phyloP scores from a whole-genome alignment of 2,797 vertebrate species.

The Discoglossus pictus region DNA sequence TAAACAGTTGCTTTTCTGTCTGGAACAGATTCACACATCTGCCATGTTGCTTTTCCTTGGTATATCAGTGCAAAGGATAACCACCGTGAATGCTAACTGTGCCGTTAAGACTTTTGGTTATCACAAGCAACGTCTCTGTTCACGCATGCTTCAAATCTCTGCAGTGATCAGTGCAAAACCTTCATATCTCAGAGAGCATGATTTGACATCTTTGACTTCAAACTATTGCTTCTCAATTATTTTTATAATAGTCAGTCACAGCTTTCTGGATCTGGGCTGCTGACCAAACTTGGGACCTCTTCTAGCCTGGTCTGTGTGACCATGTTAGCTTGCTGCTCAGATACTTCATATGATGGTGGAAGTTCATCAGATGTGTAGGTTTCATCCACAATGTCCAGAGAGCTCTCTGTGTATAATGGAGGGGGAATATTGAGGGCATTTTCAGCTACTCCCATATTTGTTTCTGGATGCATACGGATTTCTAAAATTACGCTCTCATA shows the following conservation, averaged over 20 bases:
- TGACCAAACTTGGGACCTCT: not conserved
- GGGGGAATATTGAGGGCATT: conserved; percentile 62
- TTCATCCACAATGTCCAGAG: conserved; percentile 59
- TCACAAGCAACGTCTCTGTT: not conserved
- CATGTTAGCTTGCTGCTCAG: not conserved
- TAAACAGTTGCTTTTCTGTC: not conserved
- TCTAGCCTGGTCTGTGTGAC: not conserved
- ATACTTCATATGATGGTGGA: conserved; percentile 72
- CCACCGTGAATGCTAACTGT: not conserved
- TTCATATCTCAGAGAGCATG: not conserved
- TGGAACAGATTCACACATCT: not conserved
- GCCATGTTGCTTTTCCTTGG: not conserved
- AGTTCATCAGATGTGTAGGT: conserved; percentile 61
- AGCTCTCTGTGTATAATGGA: conserved; percentile 69
- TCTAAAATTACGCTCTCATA: conserved; percentile 69
- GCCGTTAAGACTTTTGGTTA: not conserved
- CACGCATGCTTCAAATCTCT: rapidly evolving
- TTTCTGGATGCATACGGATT: conserved; percentile 39
- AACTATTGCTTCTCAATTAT: conserved; percentile 4
- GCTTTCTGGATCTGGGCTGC: not conserved
- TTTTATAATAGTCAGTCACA: conserved; percentile 41
- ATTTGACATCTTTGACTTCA: conserved; percentile 8
- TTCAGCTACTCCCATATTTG: conserved; percentile 27
- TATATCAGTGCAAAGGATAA: no score
- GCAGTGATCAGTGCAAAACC: not conserved